Base-by-base conservation (phyloP, 2,797 vertebrate species). In the Acipenser oxyrinchus region DNA sequence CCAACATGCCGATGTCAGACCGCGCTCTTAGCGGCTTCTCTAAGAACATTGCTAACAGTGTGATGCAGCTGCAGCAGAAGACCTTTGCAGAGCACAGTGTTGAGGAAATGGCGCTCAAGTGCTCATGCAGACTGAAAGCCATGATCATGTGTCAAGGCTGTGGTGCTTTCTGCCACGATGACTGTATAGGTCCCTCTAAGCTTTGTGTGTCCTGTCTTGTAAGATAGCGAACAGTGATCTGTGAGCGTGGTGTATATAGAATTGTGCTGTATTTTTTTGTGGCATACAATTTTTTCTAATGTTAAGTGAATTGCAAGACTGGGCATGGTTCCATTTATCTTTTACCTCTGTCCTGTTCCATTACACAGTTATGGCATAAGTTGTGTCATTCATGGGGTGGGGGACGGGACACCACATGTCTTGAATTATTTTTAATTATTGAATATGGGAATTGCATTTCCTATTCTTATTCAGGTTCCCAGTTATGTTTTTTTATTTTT, bases 71-170 rank as follows among this genome's bases (percentile, higher is more conserved):
- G 55, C 85, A 88, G 71, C 94, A 93, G 79, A 92, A 90, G 83
- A 92, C 95, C 75, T 97, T 96, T 64, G 83, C 93, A 0, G 92
- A 95, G 64, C 86, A 88, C 77, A 80, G 89, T 0, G 85, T 91
- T 0, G 93, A 96, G 0, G 94, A 97, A 78, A 91, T 99, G 76
- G 90, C 95, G 0, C 92, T 97, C 66, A 90, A 96, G 81, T 99
- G 96, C 82, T 97, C 95, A 0, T 99, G 97, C 85, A 94, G 95
- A 84, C 94, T 99, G 63, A 97, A 97, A 90, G 96, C 97, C 82
- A 98, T 99, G 96, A 97, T 95, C 83, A 94, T 98, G 96, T 99
- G 97, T 83, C 93, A 96, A 79, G 97, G 97, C 84, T 98, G 96
- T 3, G 96, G 96, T 65, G 95, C 95, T 1, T 99, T 99, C 74